These are phyloP conservation scores for Drosophila prostipennis DNA, from an alignment of 2,888 invertebrate species.

Conservation along the genomic window DNA sequence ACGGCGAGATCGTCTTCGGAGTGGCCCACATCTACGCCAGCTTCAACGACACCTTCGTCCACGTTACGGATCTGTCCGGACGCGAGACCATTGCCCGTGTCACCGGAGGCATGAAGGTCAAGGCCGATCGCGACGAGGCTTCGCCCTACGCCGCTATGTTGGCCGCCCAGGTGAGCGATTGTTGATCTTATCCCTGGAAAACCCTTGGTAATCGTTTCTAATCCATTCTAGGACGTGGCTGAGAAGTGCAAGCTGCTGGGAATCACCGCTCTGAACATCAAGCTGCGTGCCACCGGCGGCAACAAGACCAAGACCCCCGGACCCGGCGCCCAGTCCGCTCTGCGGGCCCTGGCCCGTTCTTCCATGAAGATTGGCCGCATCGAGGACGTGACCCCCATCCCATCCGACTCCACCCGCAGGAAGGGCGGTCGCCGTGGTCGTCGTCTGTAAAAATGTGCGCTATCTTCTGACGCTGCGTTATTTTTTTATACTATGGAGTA, in stretches of 20 bases:
- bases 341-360: conserved; percentile 98
- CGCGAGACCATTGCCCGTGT: conserved; percentile 97
- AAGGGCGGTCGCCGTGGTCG: conserved; percentile 99
- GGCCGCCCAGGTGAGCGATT: conserved; percentile 93
- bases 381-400: conserved; percentile 99
- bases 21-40: conserved; percentile 99
- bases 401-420: conserved; percentile 99
- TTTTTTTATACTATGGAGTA: conserved; percentile 28
- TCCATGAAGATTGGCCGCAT: conserved; percentile 99
- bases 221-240: conserved; percentile 93
- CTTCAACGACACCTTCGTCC: conserved; percentile 99
- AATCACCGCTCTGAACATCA: conserved; percentile 99
- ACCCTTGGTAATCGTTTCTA: neutral
- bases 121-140: conserved; percentile 99
- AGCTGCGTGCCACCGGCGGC: conserved; percentile 98
- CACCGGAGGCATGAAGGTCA: conserved; percentile 99
- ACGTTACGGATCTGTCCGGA: conserved; percentile 99
- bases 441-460: conserved; percentile 90
- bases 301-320: conserved; percentile 99
- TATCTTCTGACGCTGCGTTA: conserved; percentile 35
- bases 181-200: neutral
- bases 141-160: conserved; percentile 99
- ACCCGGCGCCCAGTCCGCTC: conserved; percentile 98
- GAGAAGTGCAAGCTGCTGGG: conserved; percentile 99
- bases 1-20: conserved; percentile 99